Percentiles rank a stretch among this genome's conserved stretches.
Conservation (phyloP, 2,113 vertebrate genomes). For the Loxodonta africana region DNA sequence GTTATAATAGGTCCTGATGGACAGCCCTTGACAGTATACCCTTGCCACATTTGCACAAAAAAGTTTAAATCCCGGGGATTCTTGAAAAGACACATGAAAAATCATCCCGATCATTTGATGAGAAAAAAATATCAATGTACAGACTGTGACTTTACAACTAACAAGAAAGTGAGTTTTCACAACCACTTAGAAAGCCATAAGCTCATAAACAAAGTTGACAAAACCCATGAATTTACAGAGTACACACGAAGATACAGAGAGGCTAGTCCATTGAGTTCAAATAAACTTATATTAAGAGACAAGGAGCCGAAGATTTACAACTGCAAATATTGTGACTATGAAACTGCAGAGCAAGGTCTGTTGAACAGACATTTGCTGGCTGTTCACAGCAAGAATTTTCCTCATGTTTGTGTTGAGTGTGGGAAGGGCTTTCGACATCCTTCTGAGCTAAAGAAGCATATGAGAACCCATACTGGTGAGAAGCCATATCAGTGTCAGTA, state of each 20-base stretch:
- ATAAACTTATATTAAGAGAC: constrained; percentile 98
- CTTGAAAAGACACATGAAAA: constrained; percentile 99
- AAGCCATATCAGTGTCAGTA: constrained; percentile 99
- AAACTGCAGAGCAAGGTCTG: constrained; percentile 98
- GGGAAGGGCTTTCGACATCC: constrained; percentile 99
- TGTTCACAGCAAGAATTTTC: constrained; percentile 99
- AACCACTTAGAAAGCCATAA: constrained; percentile 99
- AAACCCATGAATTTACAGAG: constrained; percentile 94
- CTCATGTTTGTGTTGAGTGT: constrained; percentile 98
- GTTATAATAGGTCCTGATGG: constrained; percentile 99
- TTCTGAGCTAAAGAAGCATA: constrained; percentile 99
- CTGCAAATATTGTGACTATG: constrained; percentile 99
- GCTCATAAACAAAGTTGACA: constrained; percentile 95
- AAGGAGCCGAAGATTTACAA: constrained; percentile 97
- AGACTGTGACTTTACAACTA: constrained; percentile 99
- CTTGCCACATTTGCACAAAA: constrained; percentile 99
- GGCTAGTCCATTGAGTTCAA: constrained; percentile 97
- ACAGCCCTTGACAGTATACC: constrained; percentile 98
- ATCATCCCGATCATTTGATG: constrained; percentile 98
- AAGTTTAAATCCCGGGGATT: constrained; percentile 99
- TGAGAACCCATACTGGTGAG: constrained; percentile 99
- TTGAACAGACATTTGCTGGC: constrained; percentile 97
- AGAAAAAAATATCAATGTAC: constrained; percentile 99
- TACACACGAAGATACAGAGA: constrained; percentile 97
- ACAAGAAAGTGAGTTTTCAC: constrained; percentile 99